Evolutionary conservation across 2,888 invertebrate genomes (phyloP).

Genomic region (Spicauda simplicius): DNA sequence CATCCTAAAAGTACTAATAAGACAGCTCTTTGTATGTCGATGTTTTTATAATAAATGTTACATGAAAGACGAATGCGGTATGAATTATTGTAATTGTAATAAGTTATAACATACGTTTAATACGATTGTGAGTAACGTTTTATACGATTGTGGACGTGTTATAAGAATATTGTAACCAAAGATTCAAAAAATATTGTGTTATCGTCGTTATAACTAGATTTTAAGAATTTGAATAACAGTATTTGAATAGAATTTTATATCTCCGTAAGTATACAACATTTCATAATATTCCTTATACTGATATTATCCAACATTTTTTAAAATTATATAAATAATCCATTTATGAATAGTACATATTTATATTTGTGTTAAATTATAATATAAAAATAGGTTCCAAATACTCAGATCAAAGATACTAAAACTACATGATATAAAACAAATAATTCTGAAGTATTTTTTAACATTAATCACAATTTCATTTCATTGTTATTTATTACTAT

Average conservation of each 20-base stretch:
- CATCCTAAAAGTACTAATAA: too few relatives aligned
- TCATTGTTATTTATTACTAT: neutral
- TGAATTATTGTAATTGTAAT: neutral
- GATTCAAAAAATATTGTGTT: slow-evolving; percentile 51
- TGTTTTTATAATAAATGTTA: neutral
- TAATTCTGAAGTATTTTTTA: neutral
- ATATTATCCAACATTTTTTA: neutral
- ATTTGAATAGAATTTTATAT: neutral
- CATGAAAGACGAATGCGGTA: too few relatives aligned
- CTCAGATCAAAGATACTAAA: neutral
- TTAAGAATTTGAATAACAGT: neutral
- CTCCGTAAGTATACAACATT: too few relatives aligned
- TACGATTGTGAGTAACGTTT: neutral
- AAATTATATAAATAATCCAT: too few relatives aligned
- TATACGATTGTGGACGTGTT: neutral
- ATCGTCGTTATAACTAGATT: neutral
- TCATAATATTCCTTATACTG: too few relatives aligned
- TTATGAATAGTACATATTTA: neutral
- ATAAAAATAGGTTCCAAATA: neutral
- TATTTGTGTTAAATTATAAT: neutral
- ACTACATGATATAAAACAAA: too few relatives aligned
- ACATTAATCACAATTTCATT: neutral
- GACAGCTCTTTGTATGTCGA: neutral
- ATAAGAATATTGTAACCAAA: slow-evolving; percentile 51
- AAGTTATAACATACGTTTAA: neutral